Percentiles rank a stretch among this genome's conserved stretches.
These are phyloP conservation scores for Thymelicus lineola DNA, from an alignment of 2,888 invertebrate genomes.

Conservation along the genomic window DNA sequence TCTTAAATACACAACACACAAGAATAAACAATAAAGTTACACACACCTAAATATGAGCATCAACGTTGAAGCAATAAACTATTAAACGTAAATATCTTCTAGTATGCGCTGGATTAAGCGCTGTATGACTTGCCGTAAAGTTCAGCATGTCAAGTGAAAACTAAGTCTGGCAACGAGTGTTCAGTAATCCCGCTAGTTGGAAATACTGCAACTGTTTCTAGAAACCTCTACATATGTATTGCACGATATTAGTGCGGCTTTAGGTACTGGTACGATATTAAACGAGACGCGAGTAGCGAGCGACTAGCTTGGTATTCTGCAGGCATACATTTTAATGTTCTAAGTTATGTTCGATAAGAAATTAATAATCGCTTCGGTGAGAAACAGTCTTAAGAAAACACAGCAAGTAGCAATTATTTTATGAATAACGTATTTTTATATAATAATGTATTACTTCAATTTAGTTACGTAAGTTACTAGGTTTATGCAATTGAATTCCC, in stretches of 20 bases:
- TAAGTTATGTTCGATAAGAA: too few species aligned
- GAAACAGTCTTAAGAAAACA: too few species aligned
- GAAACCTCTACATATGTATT: constrained; percentile 33
- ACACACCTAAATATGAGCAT: too few species aligned
- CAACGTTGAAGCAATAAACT: not conserved
- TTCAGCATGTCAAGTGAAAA: constrained; percentile 25
- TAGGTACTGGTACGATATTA: not conserved
- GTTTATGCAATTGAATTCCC: not conserved
- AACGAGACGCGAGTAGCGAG: not conserved
- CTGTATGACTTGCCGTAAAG: constrained; percentile 16
- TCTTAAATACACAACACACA: too few species aligned
- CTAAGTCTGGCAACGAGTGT: constrained; percentile 26
- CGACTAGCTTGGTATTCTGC: too few species aligned
- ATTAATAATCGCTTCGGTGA: too few species aligned
- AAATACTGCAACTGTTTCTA: constrained; percentile 16
- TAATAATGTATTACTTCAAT: too few species aligned
- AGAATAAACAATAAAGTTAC: too few species aligned
- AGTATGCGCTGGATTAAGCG: constrained; percentile 22
- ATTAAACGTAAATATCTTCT: not conserved
- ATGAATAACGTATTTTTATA: too few species aligned
- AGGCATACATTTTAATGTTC: too few species aligned
- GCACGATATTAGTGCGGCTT: constrained; percentile 15
- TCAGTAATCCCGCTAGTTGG: constrained; percentile 24
- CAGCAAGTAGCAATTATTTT: too few species aligned
- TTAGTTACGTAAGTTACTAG: too few species aligned